Evolutionary conservation across 1,140 invertebrate species (phyloP).

Genomic region (Thereuonema tuberculata): DNA sequence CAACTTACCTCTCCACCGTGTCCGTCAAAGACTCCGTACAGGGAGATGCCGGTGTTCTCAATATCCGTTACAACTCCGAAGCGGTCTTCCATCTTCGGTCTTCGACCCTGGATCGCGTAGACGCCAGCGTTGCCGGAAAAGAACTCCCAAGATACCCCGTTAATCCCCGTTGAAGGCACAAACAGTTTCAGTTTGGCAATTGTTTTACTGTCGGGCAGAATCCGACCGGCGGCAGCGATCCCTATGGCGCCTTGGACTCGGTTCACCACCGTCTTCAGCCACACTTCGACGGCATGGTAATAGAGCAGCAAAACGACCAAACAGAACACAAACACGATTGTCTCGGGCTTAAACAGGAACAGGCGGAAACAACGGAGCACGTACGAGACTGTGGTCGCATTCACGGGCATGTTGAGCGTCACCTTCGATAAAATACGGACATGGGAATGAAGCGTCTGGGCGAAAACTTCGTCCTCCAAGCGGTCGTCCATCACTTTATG

Average conservation of each 20-base stretch:
- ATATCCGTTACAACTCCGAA: slow-evolving; percentile 66
- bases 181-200: not conserved
- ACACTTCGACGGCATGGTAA: slow-evolving; percentile 12
- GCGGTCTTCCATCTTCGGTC: slow-evolving; percentile 84
- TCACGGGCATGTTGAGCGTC: slow-evolving; percentile 52
- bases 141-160: slow-evolving; percentile 48
- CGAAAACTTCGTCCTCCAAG: slow-evolving; percentile 67
- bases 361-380: slow-evolving; percentile 23
- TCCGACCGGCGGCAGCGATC: not conserved
- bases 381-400: slow-evolving; percentile 40
- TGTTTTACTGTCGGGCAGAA: too few relatives aligned
- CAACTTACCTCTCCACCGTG: slow-evolving; percentile 79
- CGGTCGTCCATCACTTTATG: slow-evolving; percentile 91
- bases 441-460: slow-evolving; percentile 65
- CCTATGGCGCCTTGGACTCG: not conserved
- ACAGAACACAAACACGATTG: slow-evolving; percentile 47
- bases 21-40: slow-evolving; percentile 88
- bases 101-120: slow-evolving; percentile 74
- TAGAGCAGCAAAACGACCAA: slow-evolving; percentile 45
- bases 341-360: slow-evolving; percentile 52
- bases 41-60: slow-evolving; percentile 49
- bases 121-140: slow-evolving; percentile 56
- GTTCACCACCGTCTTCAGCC: slow-evolving; percentile 3
- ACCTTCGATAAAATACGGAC: slow-evolving; percentile 67
- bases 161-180: slow-evolving; percentile 2